Percentiles rank a stretch among this genome's conserved stretches.
These are phyloP conservation scores for Lycocorax pyrrhopterus DNA, from an alignment of 2,113 vertebrate species.

Conservation along the genomic window DNA sequence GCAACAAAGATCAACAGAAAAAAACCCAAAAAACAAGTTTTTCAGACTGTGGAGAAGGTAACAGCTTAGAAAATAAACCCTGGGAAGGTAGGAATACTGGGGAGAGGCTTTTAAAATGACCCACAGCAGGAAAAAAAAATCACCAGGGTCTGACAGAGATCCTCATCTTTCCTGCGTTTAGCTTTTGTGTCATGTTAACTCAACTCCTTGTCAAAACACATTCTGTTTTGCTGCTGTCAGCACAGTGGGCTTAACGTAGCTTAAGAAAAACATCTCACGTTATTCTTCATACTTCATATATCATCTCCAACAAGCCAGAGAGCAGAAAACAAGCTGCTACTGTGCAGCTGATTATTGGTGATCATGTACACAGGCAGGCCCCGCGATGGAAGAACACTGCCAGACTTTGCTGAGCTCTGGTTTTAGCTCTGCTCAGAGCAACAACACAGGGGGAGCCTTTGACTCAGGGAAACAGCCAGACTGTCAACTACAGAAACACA, in stretches of 20 bases:
- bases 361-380: neutral
- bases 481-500: neutral
- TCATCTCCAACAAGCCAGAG: conserved; percentile 51
- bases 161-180: neutral
- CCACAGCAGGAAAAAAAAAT: neutral
- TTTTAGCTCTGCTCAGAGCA: neutral
- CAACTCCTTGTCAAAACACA: conserved; percentile 53
- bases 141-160: neutral
- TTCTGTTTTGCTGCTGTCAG: conserved; percentile 59
- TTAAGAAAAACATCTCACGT: conserved; percentile 57
- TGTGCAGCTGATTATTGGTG: conserved; percentile 9
- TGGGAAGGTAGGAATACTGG: neutral
- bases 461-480: neutral
- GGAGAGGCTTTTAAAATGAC: neutral
- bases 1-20: neutral
- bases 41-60: neutral
- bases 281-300: conserved; percentile 39
- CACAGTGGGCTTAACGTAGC: conserved; percentile 55
- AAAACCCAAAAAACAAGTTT: neutral
- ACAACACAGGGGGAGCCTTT: neutral
- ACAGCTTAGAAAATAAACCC: neutral
- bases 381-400: neutral
- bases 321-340: conserved; percentile 53
- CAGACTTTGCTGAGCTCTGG: neutral
- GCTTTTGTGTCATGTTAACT: conserved; percentile 32